These are phyloP conservation scores for Paracanthobrama guichenoti DNA, from an alignment of 2,113 vertebrate species.

Conservation along the genomic window DNA sequence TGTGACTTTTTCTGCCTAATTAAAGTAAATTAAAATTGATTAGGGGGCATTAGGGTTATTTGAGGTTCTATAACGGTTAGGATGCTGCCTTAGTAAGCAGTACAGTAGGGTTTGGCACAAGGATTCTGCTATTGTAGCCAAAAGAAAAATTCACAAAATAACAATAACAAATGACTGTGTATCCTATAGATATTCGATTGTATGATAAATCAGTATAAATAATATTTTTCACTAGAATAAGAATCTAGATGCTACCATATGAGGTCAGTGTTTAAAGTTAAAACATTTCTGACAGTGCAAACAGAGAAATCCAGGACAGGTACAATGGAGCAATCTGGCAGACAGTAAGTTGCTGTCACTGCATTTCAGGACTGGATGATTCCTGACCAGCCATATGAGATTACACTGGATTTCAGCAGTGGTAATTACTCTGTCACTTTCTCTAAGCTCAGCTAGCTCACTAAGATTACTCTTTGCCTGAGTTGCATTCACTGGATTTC, in stretches of 20 bases:
- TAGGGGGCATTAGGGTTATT: too few species aligned
- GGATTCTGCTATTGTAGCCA: neutral
- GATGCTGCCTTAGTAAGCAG: neutral
- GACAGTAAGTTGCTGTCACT: neutral
- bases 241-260: neutral
- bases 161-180: neutral
- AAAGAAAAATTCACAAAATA: neutral
- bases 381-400: slow-evolving; percentile 32
- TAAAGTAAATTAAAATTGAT: too few species aligned
- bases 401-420: slow-evolving; percentile 46
- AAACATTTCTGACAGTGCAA: slow-evolving; percentile 55
- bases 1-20: too few species aligned
- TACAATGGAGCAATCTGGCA: neutral
- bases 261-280: neutral
- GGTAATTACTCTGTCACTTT: slow-evolving; percentile 44
- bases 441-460: slow-evolving; percentile 27
- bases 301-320: slow-evolving; percentile 14
- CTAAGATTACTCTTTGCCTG: slow-evolving; percentile 29
- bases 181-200: neutral
- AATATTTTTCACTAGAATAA: neutral
- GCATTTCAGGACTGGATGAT: slow-evolving; percentile 11
- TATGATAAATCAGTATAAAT: neutral
- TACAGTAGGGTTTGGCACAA: neutral
- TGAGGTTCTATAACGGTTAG: neutral
- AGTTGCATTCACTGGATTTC: slow-evolving; percentile 12